Evolutionary conservation across 2,113 vertebrate genomes (phyloP), one percentile per base, ranked within the genome.

Genomic region (Brienomyrus brachyistius): DNA sequence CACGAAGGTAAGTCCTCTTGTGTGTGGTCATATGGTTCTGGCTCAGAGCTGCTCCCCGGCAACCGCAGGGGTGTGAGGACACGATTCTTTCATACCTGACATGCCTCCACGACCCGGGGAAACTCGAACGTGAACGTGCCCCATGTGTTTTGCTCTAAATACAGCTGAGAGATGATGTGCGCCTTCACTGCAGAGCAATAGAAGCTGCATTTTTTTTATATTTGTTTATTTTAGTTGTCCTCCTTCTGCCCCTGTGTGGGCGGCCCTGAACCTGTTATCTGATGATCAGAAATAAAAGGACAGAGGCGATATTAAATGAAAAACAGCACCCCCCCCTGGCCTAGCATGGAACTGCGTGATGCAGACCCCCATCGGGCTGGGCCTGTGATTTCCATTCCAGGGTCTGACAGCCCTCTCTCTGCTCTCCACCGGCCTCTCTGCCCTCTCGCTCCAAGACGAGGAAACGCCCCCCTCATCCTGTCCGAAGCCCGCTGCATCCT

Each of bases 401-500:
- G 5, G 1, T 8, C 74, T 80, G 35, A 8, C 35, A 8, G 31
- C 35, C 35, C 70, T 10, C 15, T 84, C 40, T 48, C 43, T 84
- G 40, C 45, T 84, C 19, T 21, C 40, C 40, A 48, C 40, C 47
- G 40, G 5, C 45, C 15, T 48, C 40, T 48, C 35, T 19, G 62
- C n/a, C n/a, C 3, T 31, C 62, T 70, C 10, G 4, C 62, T 82
- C 31, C 31, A 21, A 6, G 77, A 7, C 35, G 43, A 43, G 80
- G 80, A 84, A 84, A 48, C 10, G 21, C 82, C 43, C 40, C 21
- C 82, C 51, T 13, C 47, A 51, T 50, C 51, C 48, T 86, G 50
- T 8, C 48, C 10, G 15, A 35, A 5, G 31, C 51, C 31, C 0
- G 0, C 51, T 23, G 51, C 85, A 54, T 54, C 95, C 94, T 94